A percentile compares a stretch with the other conserved stretches of the same genome.
These are phyloP conservation scores for Entosphenus tridentatus DNA, from an alignment of 2,113 vertebrate species.

Conservation along the genomic window DNA sequence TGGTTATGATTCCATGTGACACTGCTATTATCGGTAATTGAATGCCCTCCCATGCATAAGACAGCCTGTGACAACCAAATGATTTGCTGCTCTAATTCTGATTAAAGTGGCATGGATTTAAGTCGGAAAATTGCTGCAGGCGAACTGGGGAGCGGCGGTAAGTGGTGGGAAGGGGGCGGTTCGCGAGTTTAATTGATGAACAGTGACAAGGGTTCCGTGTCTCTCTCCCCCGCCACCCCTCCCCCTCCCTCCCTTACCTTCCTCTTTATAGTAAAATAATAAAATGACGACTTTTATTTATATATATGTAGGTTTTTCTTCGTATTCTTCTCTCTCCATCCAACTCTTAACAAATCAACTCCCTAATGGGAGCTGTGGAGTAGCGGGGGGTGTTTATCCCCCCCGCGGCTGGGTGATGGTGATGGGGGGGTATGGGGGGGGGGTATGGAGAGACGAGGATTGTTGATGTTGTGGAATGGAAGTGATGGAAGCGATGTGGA, in stretches of 20 bases:
- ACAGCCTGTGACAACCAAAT: conserved; percentile 4
- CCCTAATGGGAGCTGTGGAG: no score
- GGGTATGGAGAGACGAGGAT: no score
- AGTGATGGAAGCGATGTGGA: no score
- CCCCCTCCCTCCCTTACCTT: neutral
- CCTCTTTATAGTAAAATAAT: neutral
- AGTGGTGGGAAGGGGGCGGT: neutral
- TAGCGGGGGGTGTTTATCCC: no score
- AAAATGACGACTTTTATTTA: no score
- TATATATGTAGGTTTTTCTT: no score
- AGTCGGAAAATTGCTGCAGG: conserved; percentile 5
- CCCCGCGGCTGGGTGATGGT: no score
- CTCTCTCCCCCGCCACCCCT: neutral
- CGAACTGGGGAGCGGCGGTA: neutral
- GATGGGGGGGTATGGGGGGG: no score
- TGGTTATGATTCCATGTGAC: neutral
- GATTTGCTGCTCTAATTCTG: conserved; percentile 1
- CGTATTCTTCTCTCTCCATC: no score
- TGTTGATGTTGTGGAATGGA: no score
- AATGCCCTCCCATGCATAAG: conserved; percentile 2
- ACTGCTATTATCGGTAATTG: conserved; percentile 6
- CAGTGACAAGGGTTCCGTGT: neutral
- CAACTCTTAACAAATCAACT: no score
- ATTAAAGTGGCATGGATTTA: conserved; percentile 5
- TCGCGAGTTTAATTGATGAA: neutral